These are phyloP conservation scores for Buphagus erythrorhynchus DNA, from an alignment of 2,797 vertebrate species.

Conservation along the genomic window DNA sequence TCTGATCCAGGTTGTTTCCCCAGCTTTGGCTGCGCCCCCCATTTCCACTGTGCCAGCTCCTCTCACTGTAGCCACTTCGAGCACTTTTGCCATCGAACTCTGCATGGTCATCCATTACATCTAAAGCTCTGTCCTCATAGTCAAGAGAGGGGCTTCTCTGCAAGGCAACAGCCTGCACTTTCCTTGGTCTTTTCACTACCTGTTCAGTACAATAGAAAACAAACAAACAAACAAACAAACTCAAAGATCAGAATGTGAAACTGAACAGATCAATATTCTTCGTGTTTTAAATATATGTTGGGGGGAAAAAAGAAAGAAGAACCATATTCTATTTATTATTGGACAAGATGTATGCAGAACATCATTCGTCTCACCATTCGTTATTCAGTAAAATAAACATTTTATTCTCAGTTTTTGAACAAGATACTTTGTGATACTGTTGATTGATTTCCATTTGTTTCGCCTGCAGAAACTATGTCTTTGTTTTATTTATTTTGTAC, in stretches of 20 bases:
- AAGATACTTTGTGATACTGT: background rate
- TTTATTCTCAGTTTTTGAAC: background rate
- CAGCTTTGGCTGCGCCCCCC: constrained; percentile 80
- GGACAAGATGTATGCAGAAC: background rate
- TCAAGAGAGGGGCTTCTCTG: constrained; percentile 81
- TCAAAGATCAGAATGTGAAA: background rate
- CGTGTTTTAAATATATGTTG: background rate
- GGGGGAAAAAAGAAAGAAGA: background rate
- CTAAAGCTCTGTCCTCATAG: constrained; percentile 83
- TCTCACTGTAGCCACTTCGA: constrained; percentile 84
- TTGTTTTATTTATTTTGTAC: background rate
- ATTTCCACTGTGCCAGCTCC: constrained; percentile 81
- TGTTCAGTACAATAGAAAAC: constrained; percentile 54
- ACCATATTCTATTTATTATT: background rate
- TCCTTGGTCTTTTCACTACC: constrained; percentile 92
- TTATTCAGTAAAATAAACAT: background rate
- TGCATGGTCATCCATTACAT: constrained; percentile 81
- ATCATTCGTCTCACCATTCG: background rate
- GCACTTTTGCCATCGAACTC: constrained; percentile 89
- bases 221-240: background rate
- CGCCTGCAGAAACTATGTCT: background rate
- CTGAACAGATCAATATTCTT: background rate
- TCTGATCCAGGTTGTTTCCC: constrained; percentile 76
- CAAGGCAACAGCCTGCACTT: constrained; percentile 78
- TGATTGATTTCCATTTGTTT: background rate